Base-by-base conservation (phyloP, 2,113 vertebrate species). In the Syngnathus floridae region DNA sequence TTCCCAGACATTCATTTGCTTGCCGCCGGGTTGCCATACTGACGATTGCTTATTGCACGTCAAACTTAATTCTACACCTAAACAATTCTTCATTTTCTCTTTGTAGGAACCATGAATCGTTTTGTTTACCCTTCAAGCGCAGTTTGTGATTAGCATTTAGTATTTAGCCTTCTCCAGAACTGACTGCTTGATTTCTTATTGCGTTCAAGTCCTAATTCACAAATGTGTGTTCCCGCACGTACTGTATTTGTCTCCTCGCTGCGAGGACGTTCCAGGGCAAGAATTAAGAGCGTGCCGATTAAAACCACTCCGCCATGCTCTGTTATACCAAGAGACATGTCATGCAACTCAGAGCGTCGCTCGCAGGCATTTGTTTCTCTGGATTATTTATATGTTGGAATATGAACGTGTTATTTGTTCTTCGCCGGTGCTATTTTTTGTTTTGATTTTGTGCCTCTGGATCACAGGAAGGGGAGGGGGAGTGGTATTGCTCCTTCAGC, bases 91-190 rank as follows among this genome's bases (percentile, higher is more conserved):
- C 79, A 80, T 83, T 77, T 83, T 63, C 64, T 76, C 65, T 82
- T 71, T 73, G 75, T 57, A 14, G 19, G 62, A 77, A 75, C 80
- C 76, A 83, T 76, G 77, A 82, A 85, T 83, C 71, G 71, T 83
- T 66, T 70, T 72, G 80, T 87, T 84, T 84, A 80, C 79, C 79
- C 83, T 82, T 85, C 77, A 86, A 63, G 74, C 76, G 72, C 80
- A 85, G 83, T 83, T 87, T 78, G 75, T 76, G 64, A 79, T 86
- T 84, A 83, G 80, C 83, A 83, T 89, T 84, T 84, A 80, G 66
- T 64, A 63, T 55, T 71, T 54, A 21, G 77, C 26, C 26, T 31
- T 31, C 26, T 31, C 26, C 26, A 86, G 74, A 69, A 73, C 73
- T 9, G 19, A 9, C 19, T 7, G 12, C 46, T 49, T n/a, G 17